Percentiles rank a stretch among this genome's conserved stretches.
Evolutionary conservation across 1,140 invertebrate genomes (phyloP).

Genomic region (Drosophila yakuba): DNA sequence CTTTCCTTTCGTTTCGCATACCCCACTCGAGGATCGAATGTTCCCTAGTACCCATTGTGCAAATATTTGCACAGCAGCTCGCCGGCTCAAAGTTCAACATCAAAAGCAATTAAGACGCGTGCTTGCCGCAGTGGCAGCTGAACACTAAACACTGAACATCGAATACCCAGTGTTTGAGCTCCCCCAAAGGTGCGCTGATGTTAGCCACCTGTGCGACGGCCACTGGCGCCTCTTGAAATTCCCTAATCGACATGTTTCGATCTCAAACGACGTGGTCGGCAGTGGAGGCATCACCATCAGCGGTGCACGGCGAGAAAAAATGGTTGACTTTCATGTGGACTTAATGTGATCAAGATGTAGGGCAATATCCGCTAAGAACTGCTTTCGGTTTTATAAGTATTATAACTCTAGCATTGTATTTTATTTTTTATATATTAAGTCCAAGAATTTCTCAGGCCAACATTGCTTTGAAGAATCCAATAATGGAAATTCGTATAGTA

Average conservation of each 20-base stretch:
- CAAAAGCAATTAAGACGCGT: constrained; percentile 84
- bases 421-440: too few relatives aligned
- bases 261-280: constrained; percentile 74
- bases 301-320: not conserved
- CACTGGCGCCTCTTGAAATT: constrained; percentile 83
- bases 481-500: too few relatives aligned
- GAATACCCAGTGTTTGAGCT: constrained; percentile 32
- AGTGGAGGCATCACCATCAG: constrained; percentile 18
- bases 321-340: too few relatives aligned
- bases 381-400: too few relatives aligned
- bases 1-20: constrained; percentile 26
- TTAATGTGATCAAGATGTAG: not conserved
- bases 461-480: too few relatives aligned
- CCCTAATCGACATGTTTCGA: constrained; percentile 84
- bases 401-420: too few relatives aligned
- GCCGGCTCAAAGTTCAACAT: constrained; percentile 81
- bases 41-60: constrained; percentile 41
- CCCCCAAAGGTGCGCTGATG: constrained; percentile 72
- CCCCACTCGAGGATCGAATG: constrained; percentile 28
- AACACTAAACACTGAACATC: constrained; percentile 1
- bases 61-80: constrained; percentile 65
- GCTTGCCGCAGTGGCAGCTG: constrained; percentile 53
- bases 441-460: too few relatives aligned
- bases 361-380: not conserved
- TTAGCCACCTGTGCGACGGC: constrained; percentile 73